Conservation (phyloP, 2,113 vertebrate species). For the Nannobrachium achirus region DNA sequence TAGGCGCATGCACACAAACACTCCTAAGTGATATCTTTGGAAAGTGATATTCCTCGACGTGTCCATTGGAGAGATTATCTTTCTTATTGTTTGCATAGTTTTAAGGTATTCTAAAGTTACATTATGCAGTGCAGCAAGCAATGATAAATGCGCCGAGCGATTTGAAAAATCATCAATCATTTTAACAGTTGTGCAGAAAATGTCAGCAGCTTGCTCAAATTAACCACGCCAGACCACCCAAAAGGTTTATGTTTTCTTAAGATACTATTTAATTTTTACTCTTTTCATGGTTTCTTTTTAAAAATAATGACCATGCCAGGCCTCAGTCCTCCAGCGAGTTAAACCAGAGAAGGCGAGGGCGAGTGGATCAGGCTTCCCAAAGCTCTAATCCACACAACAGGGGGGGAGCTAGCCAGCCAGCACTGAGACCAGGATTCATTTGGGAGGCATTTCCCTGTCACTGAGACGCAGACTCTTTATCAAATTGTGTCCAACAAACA, state of each 20-base stretch:
- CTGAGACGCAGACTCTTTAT: constrained; percentile 61
- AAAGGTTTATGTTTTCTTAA: not conserved
- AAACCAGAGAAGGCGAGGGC: constrained; percentile 17
- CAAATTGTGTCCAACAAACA: constrained; percentile 64
- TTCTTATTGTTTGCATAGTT: not conserved
- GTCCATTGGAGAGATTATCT: not conserved
- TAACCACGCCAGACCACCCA: not conserved
- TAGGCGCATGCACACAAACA: not conserved
- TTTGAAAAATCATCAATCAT: constrained; percentile 4
- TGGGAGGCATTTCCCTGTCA: constrained; percentile 63
- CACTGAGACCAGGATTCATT: constrained; percentile 31
- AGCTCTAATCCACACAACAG: constrained; percentile 35
- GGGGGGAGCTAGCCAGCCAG: constrained; percentile 15
- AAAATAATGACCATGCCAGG: not conserved
- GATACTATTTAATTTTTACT: not conserved
- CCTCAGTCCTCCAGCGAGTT: constrained; percentile 11
- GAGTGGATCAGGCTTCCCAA: constrained; percentile 23
- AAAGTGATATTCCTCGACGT: not conserved
- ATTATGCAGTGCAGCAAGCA: not conserved
- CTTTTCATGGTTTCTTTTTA: not conserved
- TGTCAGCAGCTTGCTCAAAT: not conserved
- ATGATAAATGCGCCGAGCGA: not conserved
- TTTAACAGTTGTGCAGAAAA: not conserved
- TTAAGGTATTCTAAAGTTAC: constrained; percentile 15
- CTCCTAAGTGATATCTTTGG: not conserved